Base-by-base conservation (phyloP, 2,888 invertebrate species). In the Tethea ocularis region DNA sequence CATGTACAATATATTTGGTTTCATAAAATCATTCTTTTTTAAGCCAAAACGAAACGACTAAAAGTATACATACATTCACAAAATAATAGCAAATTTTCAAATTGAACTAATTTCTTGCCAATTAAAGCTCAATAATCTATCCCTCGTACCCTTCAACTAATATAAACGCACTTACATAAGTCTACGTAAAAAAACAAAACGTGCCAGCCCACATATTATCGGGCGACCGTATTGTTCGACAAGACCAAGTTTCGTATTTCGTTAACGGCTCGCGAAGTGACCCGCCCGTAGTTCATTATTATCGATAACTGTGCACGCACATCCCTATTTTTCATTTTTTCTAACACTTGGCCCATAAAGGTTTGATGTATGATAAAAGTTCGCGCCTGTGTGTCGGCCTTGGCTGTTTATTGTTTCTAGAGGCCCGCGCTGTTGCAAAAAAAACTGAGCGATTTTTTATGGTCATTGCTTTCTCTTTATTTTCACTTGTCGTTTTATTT, bases 281-380 rank as follows among this genome's bases (percentile, higher is more conserved):
- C 38, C 38, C 38, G n/a, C 11, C 38, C 38, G 80, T 77, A 85
- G 83, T 91, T 88, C 86, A 90, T 90, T 90, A 90, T 91, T 89
- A 88, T 84, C 78, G 76, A 82, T 88, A 89, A 87, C 80, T 85
- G 84, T 82, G 78, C 80, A 78, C 75, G 72, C 70, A 73, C 60
- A 58, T 62, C 58, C 72, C 74, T 78, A 74, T 82, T 83, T 77
- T 77, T 65, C 62, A 64, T 61, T 60, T 79, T 77, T 79, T 80
- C 74, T 73, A 70, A 70, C 73, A 73, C 72, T 79, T 76, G 71
- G 68, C 70, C 76, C 73, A 80, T 82, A 82, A 80, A 77, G 64
- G 69, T 82, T 83, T 67, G 84, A 85, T 80, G 79, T 83, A 82
- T 83, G 86, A 80, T 84, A 82, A 82, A 88, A 89, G 83, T 88